Evolutionary conservation across 1,140 invertebrate species (phyloP), one percentile per base, ranked within the genome.

Genomic region (Drosophila lini): DNA sequence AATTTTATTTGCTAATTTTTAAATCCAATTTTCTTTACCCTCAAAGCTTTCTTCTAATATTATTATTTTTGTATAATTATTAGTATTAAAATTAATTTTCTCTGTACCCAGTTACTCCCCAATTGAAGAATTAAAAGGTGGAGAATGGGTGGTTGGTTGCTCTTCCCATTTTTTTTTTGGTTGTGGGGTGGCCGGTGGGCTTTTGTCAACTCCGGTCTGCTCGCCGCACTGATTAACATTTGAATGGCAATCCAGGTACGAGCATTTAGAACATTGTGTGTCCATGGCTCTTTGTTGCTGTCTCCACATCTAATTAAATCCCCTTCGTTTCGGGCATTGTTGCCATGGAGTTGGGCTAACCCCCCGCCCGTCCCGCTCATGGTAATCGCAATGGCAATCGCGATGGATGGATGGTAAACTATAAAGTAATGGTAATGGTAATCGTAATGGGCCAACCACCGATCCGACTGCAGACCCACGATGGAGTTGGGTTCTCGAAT

Each of bases 251-350:
- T 89, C 73, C 81, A 77, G 73, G 47, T 82, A 59, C 36, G 65
- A 71, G 68, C 68, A 86, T 85, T 85, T 85, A 81, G 82, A 86
- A 86, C 82, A 75, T 81, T 85, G 83, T 84, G 74, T 84, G 74
- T 67, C 42, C 42, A 16, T 63, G 58, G 70, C 47, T 70, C 64
- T 76, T 76, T 88, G 80, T 83, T 88, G 84, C 80, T 81, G 84
- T 89, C 84, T 84, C 80, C 84, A 89, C 84, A 89, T 89, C 85
- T 89, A 89, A 89, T 89, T 89, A 89, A 89, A 84, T 89, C 84
- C 78, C 80, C 78, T 76, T 67, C 52, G 32, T 15, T 71, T 60
- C 56, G 55, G 11, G 74, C 80, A 90, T 89, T 89, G 84, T 89
- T 89, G 71, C 76, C 47, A 60, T 78, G 78, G 78, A 84, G 81